These are phyloP conservation scores for Callocephalon fimbriatum DNA, from an alignment of 2,113 vertebrate genomes.

Conservation along the genomic window DNA sequence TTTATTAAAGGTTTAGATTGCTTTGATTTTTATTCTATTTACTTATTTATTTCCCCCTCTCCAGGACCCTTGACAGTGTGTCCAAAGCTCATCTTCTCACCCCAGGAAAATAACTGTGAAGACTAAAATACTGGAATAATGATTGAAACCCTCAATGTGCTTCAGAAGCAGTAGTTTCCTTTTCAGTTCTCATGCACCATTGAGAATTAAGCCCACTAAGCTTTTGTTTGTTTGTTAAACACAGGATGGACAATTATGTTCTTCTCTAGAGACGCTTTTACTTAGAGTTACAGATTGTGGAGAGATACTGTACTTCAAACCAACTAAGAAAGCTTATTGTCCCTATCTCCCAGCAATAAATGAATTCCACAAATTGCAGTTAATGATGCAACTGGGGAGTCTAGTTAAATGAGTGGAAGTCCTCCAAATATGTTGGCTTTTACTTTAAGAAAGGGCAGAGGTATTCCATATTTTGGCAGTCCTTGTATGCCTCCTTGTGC, in stretches of 20 bases:
- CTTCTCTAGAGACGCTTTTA: neutral
- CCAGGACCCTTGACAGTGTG: neutral
- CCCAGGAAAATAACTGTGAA: neutral
- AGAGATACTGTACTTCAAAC: neutral
- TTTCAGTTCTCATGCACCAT: neutral
- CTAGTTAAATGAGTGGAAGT: slow-evolving; percentile 1
- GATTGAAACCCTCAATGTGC: rapidly evolving
- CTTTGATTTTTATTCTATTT: neutral
- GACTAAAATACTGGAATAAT: neutral
- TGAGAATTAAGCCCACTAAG: neutral
- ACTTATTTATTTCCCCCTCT: neutral
- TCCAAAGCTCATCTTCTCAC: rapidly evolving
- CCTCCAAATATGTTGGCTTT: neutral
- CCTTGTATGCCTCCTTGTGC: neutral
- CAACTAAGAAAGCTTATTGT: neutral
- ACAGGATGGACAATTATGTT: neutral
- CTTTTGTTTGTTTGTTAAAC: neutral
- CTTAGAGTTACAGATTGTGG: neutral
- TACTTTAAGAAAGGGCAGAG: neutral
- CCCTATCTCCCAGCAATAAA: neutral
- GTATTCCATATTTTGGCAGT: slow-evolving; percentile 4
- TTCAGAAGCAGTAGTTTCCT: neutral
- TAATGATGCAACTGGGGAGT: neutral
- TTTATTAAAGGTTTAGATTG: neutral
- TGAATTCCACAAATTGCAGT: slow-evolving; percentile 32